A percentile compares a stretch with the other conserved stretches of the same genome.
Conservation (phyloP, 2,888 invertebrate genomes). For the Heliconius ismenius region DNA sequence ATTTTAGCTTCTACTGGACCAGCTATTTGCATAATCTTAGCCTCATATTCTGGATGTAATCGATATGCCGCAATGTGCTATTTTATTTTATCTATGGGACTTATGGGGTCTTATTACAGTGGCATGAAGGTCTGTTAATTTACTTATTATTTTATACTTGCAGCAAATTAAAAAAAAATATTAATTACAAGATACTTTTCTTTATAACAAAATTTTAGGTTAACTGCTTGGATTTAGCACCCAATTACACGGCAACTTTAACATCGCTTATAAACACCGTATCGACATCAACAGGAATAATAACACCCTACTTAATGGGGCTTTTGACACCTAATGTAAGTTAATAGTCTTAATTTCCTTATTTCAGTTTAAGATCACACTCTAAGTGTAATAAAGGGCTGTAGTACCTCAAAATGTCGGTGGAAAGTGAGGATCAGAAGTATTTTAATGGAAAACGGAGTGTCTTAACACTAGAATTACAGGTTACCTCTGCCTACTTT, state of each 20-base stretch:
- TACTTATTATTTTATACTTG: neutral
- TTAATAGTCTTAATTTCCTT: slow-evolving; percentile 18
- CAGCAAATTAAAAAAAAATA: too few species aligned
- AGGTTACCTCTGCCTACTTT: too few species aligned
- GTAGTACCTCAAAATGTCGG: too few species aligned
- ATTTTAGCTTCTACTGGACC: slow-evolving; percentile 77
- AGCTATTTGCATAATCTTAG: slow-evolving; percentile 55
- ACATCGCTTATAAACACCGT: slow-evolving; percentile 80
- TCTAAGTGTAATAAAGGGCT: neutral
- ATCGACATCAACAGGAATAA: slow-evolving; percentile 71
- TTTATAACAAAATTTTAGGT: slow-evolving; percentile 36
- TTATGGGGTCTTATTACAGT: slow-evolving; percentile 83
- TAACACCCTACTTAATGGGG: slow-evolving; percentile 60
- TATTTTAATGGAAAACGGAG: too few species aligned
- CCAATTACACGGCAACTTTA: slow-evolving; percentile 78
- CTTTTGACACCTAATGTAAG: slow-evolving; percentile 73
- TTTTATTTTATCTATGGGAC: slow-evolving; percentile 76
- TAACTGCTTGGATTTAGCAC: slow-evolving; percentile 58
- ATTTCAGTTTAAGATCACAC: neutral
- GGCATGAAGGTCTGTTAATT: slow-evolving; percentile 75
- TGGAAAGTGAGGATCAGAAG: too few species aligned
- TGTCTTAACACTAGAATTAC: too few species aligned
- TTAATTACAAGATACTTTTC: neutral
- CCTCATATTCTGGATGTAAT: slow-evolving; percentile 79
- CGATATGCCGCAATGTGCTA: slow-evolving; percentile 62